Conservation (phyloP, 2,113 vertebrate genomes). For the Trichechus manatus region DNA sequence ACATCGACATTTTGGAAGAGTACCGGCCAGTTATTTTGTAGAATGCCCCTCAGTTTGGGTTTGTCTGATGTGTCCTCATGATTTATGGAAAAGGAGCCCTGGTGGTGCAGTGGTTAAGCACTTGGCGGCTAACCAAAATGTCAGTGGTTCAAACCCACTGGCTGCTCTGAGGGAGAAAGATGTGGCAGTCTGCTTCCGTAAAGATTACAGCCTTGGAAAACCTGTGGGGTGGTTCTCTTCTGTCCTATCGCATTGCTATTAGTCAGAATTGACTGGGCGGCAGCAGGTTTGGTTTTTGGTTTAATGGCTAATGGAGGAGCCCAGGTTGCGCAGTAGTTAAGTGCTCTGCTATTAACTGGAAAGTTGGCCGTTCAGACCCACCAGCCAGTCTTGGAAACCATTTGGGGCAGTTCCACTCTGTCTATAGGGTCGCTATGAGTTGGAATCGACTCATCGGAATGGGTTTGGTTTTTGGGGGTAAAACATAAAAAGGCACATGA, state of each 20-base stretch:
- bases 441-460: background rate
- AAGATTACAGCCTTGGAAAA: background rate
- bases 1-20: background rate
- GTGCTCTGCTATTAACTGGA: too few species aligned
- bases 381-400: background rate
- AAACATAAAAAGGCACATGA: slow-evolving; percentile 29
- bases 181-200: background rate
- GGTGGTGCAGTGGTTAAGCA: background rate
- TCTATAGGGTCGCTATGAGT: background rate
- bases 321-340: too few species aligned
- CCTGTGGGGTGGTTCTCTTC: background rate
- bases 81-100: background rate
- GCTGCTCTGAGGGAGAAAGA: background rate
- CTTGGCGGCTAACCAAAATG: background rate
- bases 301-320: too few species aligned
- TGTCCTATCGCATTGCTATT: background rate
- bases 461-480: background rate
- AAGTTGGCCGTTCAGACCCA: too few species aligned
- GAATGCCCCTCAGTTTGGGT: background rate
- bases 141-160: background rate
- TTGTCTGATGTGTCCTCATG: background rate
- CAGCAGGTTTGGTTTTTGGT: background rate
- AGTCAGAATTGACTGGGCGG: background rate
- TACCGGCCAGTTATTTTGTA: background rate
- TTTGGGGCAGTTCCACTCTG: background rate